Conservation (phyloP, 1,140 invertebrate species). For the Euborellia annulipes region DNA sequence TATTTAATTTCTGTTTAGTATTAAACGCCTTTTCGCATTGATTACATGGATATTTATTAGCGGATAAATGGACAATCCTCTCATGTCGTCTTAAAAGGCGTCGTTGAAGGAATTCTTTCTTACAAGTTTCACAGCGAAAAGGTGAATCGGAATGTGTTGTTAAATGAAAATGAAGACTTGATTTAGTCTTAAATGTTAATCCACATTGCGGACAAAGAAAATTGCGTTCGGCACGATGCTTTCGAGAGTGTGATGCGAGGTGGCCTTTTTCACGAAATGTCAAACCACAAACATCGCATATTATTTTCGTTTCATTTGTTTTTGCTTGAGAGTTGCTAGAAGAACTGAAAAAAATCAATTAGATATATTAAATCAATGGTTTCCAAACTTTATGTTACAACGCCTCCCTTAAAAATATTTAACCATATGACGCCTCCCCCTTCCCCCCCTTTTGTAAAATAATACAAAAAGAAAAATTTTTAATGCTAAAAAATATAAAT, state of each 20-base stretch:
- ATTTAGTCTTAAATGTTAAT: conserved; percentile 7
- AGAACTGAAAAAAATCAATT: too few relatives aligned
- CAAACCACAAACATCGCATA: conserved; percentile 6
- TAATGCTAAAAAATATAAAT: too few relatives aligned
- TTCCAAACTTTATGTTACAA: too few relatives aligned
- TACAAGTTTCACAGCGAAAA: conserved; percentile 1
- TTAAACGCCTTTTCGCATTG: conserved; percentile 9
- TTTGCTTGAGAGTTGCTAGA: too few relatives aligned
- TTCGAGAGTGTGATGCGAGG: conserved; percentile 7
- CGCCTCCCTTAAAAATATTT: too few relatives aligned
- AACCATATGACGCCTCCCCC: too few relatives aligned
- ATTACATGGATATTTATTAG: conserved; percentile 7
- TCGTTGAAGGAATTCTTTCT: conserved; percentile 6
- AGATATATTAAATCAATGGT: too few relatives aligned
- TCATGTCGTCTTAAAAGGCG: conserved; percentile 6
- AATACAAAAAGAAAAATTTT: too few relatives aligned
- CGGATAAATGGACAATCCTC: conserved; percentile 3
- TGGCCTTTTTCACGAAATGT: conserved; percentile 3
- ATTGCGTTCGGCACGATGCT: conserved; percentile 1
- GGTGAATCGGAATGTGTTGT: conserved; percentile 6
- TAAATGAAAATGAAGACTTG: conserved; percentile 8
- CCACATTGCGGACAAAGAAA: conserved; percentile 9
- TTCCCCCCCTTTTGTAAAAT: too few relatives aligned
- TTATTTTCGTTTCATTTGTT: too few relatives aligned
- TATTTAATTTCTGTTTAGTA: conserved; percentile 7